Percentiles rank a stretch among this genome's conserved stretches.
These are phyloP conservation scores for Malurus melanocephalus DNA, from an alignment of 2,113 vertebrate genomes.

Conservation along the genomic window DNA sequence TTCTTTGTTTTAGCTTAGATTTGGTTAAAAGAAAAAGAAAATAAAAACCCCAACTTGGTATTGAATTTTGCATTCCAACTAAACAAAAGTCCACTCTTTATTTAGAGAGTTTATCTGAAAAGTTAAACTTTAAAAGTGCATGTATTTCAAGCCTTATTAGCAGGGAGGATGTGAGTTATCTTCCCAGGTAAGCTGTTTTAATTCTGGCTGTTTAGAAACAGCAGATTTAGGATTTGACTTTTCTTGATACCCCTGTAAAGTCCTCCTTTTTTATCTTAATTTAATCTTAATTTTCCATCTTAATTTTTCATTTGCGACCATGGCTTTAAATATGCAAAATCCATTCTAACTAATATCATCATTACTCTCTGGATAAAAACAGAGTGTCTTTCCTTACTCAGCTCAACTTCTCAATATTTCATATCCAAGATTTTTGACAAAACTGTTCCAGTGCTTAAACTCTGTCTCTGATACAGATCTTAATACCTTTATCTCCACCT, in stretches of 20 bases:
- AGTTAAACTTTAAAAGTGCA: neutral
- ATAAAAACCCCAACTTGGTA: neutral
- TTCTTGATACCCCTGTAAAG: neutral
- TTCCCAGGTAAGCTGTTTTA: neutral
- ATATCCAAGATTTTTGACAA: neutral
- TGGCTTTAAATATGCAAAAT: neutral
- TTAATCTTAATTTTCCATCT: neutral
- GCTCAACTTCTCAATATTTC: neutral
- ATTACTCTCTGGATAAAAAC: neutral
- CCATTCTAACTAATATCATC: neutral
- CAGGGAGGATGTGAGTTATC: neutral
- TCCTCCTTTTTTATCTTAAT: neutral
- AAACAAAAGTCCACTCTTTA: accelerated
- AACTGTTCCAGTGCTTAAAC: neutral
- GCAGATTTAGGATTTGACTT: neutral
- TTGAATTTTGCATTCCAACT: neutral
- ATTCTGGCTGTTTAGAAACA: neutral
- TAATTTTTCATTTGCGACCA: neutral
- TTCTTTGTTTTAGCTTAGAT: neutral
- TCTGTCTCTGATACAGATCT: neutral
- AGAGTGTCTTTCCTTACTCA: neutral
- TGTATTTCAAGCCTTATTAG: neutral
- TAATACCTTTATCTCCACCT: neutral
- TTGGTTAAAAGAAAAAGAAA: neutral
- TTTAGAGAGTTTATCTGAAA: neutral